Base-by-base conservation (phyloP, 2,113 vertebrate species). In the Protomyctophum bolini region DNA sequence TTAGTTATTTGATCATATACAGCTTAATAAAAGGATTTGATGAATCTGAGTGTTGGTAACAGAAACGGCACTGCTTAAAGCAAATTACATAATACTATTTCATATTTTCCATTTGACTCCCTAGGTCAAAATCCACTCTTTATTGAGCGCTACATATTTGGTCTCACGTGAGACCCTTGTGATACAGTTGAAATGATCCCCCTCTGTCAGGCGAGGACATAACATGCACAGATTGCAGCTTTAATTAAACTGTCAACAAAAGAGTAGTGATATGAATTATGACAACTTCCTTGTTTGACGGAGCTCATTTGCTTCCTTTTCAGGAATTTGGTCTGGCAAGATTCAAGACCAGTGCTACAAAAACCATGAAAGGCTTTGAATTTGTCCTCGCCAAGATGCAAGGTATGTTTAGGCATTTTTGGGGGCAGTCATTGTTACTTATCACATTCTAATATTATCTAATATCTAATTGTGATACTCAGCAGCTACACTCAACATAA, bases 311-410 rank as follows among this genome's bases (percentile, higher is more conserved):
- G 33, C 33, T 89, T 66, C 29, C 41, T 7, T 87, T 90, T 45
- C 76, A 99, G 98, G 97, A 99, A 83, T 99, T 98, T 90, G 98
- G 98, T 77, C 93, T 99, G 28, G 96, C 97, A 61, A 93, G 96
- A 81, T 99, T 99, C 91, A 99, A 98, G 93, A 97, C 91, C 83
- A 95, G 96, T 1, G 95, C 97, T 88, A 95, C 95, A 81, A 99
- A 98, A 91, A 96, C 96, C 33, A 96, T 97, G 90, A 99, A 98
- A 74, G 96, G 97, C 65, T 99, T 98, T 86, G 97, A 99, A 70
- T 96, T 94, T 0, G 93, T 97, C 78, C 87, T 99, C 87, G 95
- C 95, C 70, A 97, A 87, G 93, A 95, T 99, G 92, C 98, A 99
- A 94, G 97, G 97, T 99, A 90, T 89, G 63, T 56, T n/a, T 4